Percentiles rank a stretch among this genome's conserved stretches.
Conservation (phyloP, 2,888 invertebrate species). For the Andrena marginata region DNA sequence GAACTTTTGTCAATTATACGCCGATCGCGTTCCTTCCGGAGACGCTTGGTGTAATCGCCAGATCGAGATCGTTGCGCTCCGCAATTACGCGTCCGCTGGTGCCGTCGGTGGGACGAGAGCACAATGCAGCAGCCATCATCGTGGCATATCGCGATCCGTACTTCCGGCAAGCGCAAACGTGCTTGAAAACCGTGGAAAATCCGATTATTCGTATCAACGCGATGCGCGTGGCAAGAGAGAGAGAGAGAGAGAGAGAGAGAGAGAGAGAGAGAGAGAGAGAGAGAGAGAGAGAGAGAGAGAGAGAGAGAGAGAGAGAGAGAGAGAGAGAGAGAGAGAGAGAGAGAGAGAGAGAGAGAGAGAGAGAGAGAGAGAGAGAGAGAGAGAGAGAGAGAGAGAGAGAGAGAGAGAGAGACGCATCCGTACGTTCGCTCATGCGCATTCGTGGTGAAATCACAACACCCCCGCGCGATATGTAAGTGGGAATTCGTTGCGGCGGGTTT, state of each 20-base stretch:
- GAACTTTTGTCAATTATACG: neutral
- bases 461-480: slow-evolving; percentile 33
- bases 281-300: neutral
- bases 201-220: slow-evolving; percentile 62
- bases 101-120: slow-evolving; percentile 20
- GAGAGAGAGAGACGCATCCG: neutral
- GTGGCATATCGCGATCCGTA: slow-evolving; percentile 50
- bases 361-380: neutral
- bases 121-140: slow-evolving; percentile 51
- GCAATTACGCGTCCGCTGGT: slow-evolving; percentile 19
- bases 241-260: neutral
- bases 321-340: neutral
- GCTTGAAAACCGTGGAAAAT: slow-evolving; percentile 69
- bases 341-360: neutral
- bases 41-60: neutral
- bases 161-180: slow-evolving; percentile 56
- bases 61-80: slow-evolving; percentile 14
- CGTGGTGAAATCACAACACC: slow-evolving; percentile 66
- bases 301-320: neutral
- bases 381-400: neutral
- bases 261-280: neutral
- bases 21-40: neutral
- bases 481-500: slow-evolving; percentile 48
- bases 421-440: slow-evolving; percentile 36
- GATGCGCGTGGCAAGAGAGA: slow-evolving; percentile 10